A percentile compares a stretch with the other conserved stretches of the same genome.
phyloP scores from a whole-genome alignment of 2,888 invertebrate species.

The Dichetophora obliterata region DNA sequence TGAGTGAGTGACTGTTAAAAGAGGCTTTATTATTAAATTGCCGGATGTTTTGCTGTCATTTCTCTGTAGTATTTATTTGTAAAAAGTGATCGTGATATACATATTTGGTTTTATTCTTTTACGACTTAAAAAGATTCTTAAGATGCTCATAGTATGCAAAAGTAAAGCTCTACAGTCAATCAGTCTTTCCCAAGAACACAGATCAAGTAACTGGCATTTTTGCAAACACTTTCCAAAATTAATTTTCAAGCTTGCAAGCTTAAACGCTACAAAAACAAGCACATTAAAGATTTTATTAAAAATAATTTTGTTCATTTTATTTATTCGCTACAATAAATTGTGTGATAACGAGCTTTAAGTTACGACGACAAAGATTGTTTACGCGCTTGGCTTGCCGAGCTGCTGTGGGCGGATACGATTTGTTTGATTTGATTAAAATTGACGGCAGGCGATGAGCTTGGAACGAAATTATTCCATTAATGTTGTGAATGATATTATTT shows the following conservation, averaged over 20 bases:
- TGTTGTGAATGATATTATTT: too few relatives aligned
- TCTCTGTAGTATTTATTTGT: neutral
- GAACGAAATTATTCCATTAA: conserved; percentile 20
- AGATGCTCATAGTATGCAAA: neutral
- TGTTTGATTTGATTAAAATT: conserved; percentile 34
- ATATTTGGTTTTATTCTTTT: neutral
- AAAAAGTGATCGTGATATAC: neutral
- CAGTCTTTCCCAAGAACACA: neutral
- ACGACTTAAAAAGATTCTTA: neutral
- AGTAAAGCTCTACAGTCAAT: neutral
- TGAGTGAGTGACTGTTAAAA: neutral
- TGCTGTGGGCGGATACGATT: conserved; percentile 23
- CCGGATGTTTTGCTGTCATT: conserved; percentile 19
- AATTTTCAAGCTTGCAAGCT: neutral
- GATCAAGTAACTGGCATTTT: neutral
- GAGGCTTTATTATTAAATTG: conserved; percentile 21
- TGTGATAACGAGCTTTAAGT: neutral
- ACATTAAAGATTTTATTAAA: neutral
- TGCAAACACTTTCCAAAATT: neutral
- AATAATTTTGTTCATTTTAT: neutral
- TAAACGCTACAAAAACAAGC: neutral
- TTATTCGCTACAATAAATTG: too few relatives aligned
- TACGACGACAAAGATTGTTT: neutral
- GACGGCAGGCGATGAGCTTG: neutral
- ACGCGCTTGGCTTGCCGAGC: neutral